Conservation (phyloP, 2,113 vertebrate species). For the Rhodinocichla rosea region DNA sequence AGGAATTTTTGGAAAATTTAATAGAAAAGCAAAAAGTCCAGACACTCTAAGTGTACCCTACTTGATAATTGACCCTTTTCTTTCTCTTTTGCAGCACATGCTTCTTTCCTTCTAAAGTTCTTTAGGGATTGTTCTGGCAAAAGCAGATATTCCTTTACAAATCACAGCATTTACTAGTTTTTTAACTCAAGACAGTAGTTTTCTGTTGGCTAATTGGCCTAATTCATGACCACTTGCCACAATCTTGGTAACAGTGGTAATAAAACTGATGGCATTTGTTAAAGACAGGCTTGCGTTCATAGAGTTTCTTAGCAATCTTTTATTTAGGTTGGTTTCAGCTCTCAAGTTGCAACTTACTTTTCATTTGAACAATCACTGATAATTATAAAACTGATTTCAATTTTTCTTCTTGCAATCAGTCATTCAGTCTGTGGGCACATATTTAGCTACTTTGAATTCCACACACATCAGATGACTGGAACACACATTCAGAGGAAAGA, state of each 20-base stretch:
- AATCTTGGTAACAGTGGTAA: not conserved
- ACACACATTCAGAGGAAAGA: not conserved
- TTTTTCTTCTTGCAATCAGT: not conserved
- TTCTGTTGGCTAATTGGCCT: conserved; percentile 18
- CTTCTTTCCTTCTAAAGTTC: not conserved
- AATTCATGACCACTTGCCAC: not conserved
- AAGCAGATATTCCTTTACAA: conserved; percentile 31
- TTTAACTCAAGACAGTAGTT: conserved; percentile 23
- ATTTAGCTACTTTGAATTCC: not conserved
- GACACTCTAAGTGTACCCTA: not conserved
- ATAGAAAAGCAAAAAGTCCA: not conserved
- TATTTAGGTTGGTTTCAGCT: not conserved
- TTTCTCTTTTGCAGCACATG: not conserved
- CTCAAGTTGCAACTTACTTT: not conserved
- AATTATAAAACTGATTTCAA: not conserved
- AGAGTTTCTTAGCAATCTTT: not conserved
- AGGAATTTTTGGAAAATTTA: not conserved
- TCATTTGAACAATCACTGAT: not conserved
- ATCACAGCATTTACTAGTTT: conserved; percentile 37
- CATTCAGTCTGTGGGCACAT: not conserved
- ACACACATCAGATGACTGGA: not conserved
- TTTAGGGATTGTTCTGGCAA: conserved; percentile 14
- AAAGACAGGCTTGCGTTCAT: not conserved
- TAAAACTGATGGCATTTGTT: not conserved
- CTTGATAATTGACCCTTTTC: not conserved